A percentile compares a stretch with the other conserved stretches of the same genome.
phyloP scores from a whole-genome alignment of 1,140 invertebrate species.

The Drosophila neocordata region DNA sequence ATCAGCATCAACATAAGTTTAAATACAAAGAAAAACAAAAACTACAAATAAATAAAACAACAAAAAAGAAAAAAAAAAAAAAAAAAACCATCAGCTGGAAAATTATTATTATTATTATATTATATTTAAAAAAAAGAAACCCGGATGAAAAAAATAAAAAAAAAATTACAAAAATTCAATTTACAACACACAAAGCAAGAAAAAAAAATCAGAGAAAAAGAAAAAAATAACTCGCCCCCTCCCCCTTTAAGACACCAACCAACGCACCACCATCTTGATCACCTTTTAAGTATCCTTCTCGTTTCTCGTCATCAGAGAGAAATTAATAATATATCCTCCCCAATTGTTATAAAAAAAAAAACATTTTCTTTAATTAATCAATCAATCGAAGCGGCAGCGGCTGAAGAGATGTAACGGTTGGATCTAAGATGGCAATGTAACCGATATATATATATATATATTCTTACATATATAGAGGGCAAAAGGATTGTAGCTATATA shows the following conservation, averaged over 20 bases:
- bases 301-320: not conserved
- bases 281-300: not conserved
- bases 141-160: slow-evolving; percentile 59
- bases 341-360: slow-evolving; percentile 1
- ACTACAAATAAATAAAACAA: slow-evolving; percentile 69
- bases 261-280: not conserved
- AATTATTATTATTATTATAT: slow-evolving; percentile 81
- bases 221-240: not conserved
- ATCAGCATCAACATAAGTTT: slow-evolving; percentile 80
- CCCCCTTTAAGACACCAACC: too few relatives aligned
- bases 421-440: slow-evolving; percentile 1
- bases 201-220: slow-evolving; percentile 17
- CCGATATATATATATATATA: not conserved
- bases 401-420: not conserved
- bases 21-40: slow-evolving; percentile 73
- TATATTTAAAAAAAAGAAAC: slow-evolving; percentile 81
- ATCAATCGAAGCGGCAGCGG: not conserved
- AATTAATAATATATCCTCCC: not conserved
- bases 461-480: slow-evolving; percentile 20
- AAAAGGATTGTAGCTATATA: slow-evolving; percentile 33
- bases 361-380: slow-evolving; percentile 4
- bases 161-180: slow-evolving; percentile 79
- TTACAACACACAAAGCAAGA: slow-evolving; percentile 36
- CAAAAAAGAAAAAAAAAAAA: slow-evolving; percentile 58
- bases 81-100: slow-evolving; percentile 77